These are phyloP conservation scores for Oreohelix idahoensis DNA, from an alignment of 1,140 invertebrate species.

Conservation along the genomic window DNA sequence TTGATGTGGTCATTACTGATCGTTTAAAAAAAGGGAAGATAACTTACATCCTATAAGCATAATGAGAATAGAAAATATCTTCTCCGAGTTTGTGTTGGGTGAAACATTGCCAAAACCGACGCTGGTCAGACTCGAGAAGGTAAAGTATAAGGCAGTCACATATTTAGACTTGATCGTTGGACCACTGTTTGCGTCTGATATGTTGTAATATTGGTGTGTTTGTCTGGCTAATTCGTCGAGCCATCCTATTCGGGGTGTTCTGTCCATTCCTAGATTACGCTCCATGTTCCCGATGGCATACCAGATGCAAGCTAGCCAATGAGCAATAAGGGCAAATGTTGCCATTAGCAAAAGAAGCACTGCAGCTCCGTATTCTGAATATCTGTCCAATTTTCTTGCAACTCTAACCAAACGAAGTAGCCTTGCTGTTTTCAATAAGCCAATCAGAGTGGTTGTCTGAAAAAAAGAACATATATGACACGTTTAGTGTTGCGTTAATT, in stretches of 20 bases:
- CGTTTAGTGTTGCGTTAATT: background rate
- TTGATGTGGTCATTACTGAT: no score
- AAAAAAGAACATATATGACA: slow-evolving; percentile 38
- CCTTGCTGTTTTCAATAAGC: slow-evolving; percentile 96
- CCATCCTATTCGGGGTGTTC: slow-evolving; percentile 88
- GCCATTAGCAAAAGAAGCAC: slow-evolving; percentile 97
- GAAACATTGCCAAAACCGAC: slow-evolving; percentile 98
- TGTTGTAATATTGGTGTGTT: slow-evolving; percentile 68
- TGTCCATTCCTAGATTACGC: slow-evolving; percentile 66
- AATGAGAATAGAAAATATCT: slow-evolving; percentile 78
- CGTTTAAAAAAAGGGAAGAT: background rate
- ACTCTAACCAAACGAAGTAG: slow-evolving; percentile 95
- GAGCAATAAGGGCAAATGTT: slow-evolving; percentile 97
- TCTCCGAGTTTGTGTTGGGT: slow-evolving; percentile 94
- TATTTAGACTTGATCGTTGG: slow-evolving; percentile 78
- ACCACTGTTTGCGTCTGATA: slow-evolving; percentile 63
- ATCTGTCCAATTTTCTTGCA: slow-evolving; percentile 97
- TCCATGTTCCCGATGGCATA: slow-evolving; percentile 98
- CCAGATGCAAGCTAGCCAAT: slow-evolving; percentile 99
- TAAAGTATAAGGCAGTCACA: slow-evolving; percentile 96
- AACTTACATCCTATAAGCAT: slow-evolving; percentile 74
- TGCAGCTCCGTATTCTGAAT: slow-evolving; percentile 99
- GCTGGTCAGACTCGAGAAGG: slow-evolving; percentile 94
- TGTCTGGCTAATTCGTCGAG: slow-evolving; percentile 86
- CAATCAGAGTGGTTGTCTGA: slow-evolving; percentile 98